A percentile compares a stretch with the other conserved stretches of the same genome.
Evolutionary conservation across 2,113 vertebrate species (phyloP).

Genomic region (Carassius gibelio): DNA sequence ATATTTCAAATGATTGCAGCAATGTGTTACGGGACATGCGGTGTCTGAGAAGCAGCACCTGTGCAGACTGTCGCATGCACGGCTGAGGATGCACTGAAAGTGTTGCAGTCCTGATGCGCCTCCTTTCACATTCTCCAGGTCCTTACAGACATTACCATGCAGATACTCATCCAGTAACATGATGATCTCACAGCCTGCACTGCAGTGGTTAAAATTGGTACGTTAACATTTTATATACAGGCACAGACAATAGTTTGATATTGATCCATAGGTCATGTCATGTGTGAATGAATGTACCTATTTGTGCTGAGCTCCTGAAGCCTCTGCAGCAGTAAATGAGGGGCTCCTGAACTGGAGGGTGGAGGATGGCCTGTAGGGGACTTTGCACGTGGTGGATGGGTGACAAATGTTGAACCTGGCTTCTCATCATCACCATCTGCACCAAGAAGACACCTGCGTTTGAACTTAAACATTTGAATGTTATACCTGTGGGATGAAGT

Average conservation of each 20-base stretch:
- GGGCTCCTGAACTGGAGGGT: slow-evolving; percentile 54
- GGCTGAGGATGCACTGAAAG: slow-evolving; percentile 75
- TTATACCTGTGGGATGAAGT: background rate
- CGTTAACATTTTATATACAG: background rate
- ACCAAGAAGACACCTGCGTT: background rate
- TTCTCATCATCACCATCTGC: slow-evolving; percentile 79
- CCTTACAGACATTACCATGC: slow-evolving; percentile 76
- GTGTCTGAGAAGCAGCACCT: slow-evolving; percentile 62
- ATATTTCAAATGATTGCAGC: background rate
- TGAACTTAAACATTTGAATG: background rate
- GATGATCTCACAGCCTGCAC: slow-evolving; percentile 74
- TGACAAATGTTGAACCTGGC: slow-evolving; percentile 37
- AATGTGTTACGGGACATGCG: background rate
- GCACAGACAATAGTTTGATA: background rate
- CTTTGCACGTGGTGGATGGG: slow-evolving; percentile 38
- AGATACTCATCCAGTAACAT: slow-evolving; percentile 81
- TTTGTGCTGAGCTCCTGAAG: slow-evolving; percentile 69
- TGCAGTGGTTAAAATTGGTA: slow-evolving; percentile 50
- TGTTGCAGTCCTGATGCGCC: slow-evolving; percentile 75
- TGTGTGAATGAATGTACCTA: slow-evolving; percentile 6
- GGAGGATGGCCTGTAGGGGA: slow-evolving; percentile 33
- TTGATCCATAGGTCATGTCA: background rate
- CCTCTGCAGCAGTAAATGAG: slow-evolving; percentile 76
- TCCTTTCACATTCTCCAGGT: slow-evolving; percentile 76
- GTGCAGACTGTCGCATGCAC: slow-evolving; percentile 78